phyloP scores from a whole-genome alignment of 2,888 invertebrate species.

The Brachylomia viminalis region DNA sequence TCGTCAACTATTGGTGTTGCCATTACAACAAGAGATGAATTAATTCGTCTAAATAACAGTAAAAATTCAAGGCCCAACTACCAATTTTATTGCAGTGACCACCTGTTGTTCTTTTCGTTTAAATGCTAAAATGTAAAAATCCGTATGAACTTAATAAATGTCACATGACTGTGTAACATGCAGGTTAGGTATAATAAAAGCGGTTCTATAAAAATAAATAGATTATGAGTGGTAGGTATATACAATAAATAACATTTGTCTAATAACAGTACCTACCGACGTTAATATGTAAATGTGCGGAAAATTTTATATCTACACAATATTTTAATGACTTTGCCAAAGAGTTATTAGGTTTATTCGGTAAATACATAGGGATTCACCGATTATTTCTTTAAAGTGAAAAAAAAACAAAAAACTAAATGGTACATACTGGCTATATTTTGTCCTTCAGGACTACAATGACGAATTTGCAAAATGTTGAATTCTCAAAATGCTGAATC shows the following conservation, averaged over 20 bases:
- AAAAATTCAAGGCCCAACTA: constrained; percentile 16
- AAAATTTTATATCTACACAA: not conserved
- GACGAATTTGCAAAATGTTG: no score
- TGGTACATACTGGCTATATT: no score
- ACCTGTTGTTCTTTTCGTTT: not conserved
- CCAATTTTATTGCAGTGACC: not conserved
- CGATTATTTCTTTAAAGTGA: no score
- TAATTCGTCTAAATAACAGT: constrained; percentile 42
- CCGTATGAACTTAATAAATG: constrained; percentile 13
- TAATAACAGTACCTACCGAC: not conserved
- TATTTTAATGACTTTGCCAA: not conserved
- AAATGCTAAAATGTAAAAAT: constrained; percentile 22
- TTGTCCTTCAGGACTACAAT: no score
- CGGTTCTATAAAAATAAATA: constrained; percentile 1
- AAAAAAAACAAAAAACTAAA: no score
- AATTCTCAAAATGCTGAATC: no score
- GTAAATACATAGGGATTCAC: not conserved
- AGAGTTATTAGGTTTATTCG: not conserved
- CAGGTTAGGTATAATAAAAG: not conserved
- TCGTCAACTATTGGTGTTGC: constrained; percentile 4
- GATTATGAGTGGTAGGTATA: not conserved
- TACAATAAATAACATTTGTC: not conserved
- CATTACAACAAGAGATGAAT: constrained; percentile 14
- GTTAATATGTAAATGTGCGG: not conserved
- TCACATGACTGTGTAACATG: not conserved